Evolutionary conservation across 2,113 vertebrate genomes (phyloP), one percentile per base, ranked within the genome.

Genomic region (Macrotis lagotis): DNA sequence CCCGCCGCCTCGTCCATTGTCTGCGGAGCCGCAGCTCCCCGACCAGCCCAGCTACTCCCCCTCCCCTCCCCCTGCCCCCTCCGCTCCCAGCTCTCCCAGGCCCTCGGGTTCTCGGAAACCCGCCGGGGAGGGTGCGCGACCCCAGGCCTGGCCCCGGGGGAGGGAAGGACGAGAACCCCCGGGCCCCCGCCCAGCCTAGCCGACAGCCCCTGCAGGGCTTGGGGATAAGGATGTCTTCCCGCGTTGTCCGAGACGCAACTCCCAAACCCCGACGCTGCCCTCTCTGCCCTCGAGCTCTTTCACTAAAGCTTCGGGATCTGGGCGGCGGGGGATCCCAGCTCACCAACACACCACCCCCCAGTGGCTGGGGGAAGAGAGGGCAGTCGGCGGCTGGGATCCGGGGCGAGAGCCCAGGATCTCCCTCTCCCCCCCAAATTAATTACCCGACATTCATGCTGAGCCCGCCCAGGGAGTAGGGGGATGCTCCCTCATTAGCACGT

Each of bases 1-100:
- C 97, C 97, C 93, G 91, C 96, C 96, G 95, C 95, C 53, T 74
- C 48, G 96, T 93, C 97, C 97, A 97, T 97, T 97, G 97, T 97
- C 97, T 98, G 96, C 94, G 93, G 97, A 95, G 95, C 50, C 3
- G 96, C 97, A 97, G 94, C 96, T 97, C 97, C 96, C 88, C 0
- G 25, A 94, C 91, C 1, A 48, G 50, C 55, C 2, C n/a, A 52
- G 88, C 51, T 83, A 93, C 91, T 4, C 14, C 91, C 53, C 14
- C 53, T 6, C 3, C 19, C 89, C 48, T 59, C 14, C 88, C 3
- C 89, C 83, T 12, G 9, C 91, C 47, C 25, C 0, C 7, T 50
- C 47, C 11, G 6, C 14, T 47, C 49, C 10, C 25, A 49, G 47
- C 89, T 50, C 48, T 90, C 89, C 89, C 53, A 26, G 52, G 95